Base-by-base conservation (phyloP, 2,797 vertebrate genomes). In the Acanthiza pusilla region DNA sequence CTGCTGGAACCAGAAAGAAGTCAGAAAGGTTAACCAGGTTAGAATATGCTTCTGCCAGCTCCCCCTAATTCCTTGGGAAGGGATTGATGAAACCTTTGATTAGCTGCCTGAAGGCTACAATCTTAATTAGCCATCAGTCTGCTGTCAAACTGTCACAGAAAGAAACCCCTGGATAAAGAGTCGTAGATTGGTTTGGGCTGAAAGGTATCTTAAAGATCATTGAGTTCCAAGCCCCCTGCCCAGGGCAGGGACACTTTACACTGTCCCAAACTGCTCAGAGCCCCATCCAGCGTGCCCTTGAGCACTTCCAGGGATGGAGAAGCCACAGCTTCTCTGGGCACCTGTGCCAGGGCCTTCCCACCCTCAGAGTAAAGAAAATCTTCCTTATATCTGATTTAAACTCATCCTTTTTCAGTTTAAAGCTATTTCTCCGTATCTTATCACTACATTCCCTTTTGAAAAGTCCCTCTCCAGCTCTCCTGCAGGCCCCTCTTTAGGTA, bases 191-290 rank as follows among this genome's bases (percentile, higher is more conserved):
- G 9, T 48, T 68, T 61, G 55, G 15, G 10, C 23, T 14, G 30
- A 60, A 67, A 48, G 21, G 1, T 4, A 15, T 8, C 16, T 40
- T 38, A 11, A n/a, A 29, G 27, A 19, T 60, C 45, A 45, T 1
- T 17, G 15, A 11, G 20, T 45, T 16, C 32, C 27, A 12, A 15
- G 1, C 1, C 27, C 19, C 13, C 19, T 11, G 26, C 50, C 13
- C 0, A 25, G 45, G 60, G 16, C 57, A 71, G 17, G 15, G 36
- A 23, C 66, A 42, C 15, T 8, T 63, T 13, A 1, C 32, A 40
- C 36, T 36, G 1, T 0, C 0, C 8, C 43, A 23, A 15, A 12
- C 0, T 32, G 17, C 30, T 63, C 57, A 10, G 4, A 43, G 22
- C 43, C 8, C 12, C 15, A 13, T 9, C 30, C 57, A 48, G 0